Base-by-base conservation (phyloP, 2,888 invertebrate genomes). In the Stenodema calcarata region DNA sequence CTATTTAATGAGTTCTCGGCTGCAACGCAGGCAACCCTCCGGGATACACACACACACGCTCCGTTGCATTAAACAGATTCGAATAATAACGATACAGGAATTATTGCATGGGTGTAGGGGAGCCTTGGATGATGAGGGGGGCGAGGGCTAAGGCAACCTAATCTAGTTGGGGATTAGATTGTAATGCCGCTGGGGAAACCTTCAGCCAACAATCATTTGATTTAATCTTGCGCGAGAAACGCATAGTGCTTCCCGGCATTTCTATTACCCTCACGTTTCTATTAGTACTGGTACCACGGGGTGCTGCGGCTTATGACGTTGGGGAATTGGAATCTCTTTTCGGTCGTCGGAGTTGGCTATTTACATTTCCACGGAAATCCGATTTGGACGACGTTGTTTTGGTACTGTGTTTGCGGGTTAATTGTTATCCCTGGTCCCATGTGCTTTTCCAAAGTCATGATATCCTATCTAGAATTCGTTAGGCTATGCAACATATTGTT, bases 181-280 rank as follows among this genome's bases (percentile, higher is more conserved):
- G 62, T 62, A 62, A 62, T 62, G 62, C 62, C 62, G 62, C 62
- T 12, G 11, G 62, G 62, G 78, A 27, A 78, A 44, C 78, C 78
- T 78, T 78, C 78, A 78, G 27, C 78, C 42, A 42, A 42, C 78
- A 78, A 78, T 78, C 78, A 78, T 78, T 78, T 78, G 78, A 44
- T 78, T 78, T 78, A 78, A 78, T 78, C 78, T 78, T 78, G 62
- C 62, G 62, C 62, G 62, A 62, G 62, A 23, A 62, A 62, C 62
- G 62, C 62, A 62, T 62, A 62, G 62, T 62, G 62, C 11, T 62
- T 62, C 62, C 62, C 23, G 62, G 44, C 78, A 78, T 78, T 78
- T 78, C 78, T 78, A 78, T 78, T 78, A 78, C 78, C 42, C 41
- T 78, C 42, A 42, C 78, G 78, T 44, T 78, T 78, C 78, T 78